Evolutionary conservation across 2,113 vertebrate genomes (phyloP).

Genomic region (Melanerpes formicivorus): DNA sequence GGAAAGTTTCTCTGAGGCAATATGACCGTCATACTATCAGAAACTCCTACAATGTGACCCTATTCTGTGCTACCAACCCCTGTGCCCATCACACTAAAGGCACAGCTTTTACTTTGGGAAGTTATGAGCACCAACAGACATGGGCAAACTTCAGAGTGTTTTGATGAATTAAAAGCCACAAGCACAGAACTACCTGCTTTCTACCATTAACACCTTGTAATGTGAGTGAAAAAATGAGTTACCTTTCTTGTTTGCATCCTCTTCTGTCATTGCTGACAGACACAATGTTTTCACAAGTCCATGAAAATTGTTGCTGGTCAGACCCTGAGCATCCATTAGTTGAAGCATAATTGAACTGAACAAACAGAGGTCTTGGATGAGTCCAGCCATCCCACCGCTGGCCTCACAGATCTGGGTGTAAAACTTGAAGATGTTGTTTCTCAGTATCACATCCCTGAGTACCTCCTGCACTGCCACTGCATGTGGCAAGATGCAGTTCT

Average conservation of each 20-base stretch:
- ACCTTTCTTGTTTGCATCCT: constrained; percentile 60
- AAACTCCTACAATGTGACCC: background rate
- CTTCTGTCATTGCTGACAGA: background rate
- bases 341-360: constrained; percentile 82
- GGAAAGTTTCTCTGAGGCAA: background rate
- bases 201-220: background rate
- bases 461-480: constrained; percentile 17
- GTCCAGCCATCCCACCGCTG: background rate
- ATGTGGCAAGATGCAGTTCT: constrained; percentile 58
- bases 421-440: constrained; percentile 79
- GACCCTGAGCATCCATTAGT: constrained; percentile 73
- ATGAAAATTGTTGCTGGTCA: constrained; percentile 6
- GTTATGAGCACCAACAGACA: background rate
- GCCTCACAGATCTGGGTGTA: constrained; percentile 71
- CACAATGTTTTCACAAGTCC: constrained; percentile 66
- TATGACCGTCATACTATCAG: background rate
- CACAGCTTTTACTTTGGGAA: background rate
- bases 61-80: background rate
- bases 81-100: background rate
- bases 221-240: rapidly evolving
- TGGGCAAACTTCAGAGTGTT: background rate
- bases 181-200: background rate
- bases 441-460: constrained; percentile 65
- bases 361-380: constrained; percentile 42
- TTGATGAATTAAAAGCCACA: background rate